These are phyloP conservation scores for Mystacornis crossleyi DNA, from an alignment of 2,113 vertebrate species.

Conservation along the genomic window DNA sequence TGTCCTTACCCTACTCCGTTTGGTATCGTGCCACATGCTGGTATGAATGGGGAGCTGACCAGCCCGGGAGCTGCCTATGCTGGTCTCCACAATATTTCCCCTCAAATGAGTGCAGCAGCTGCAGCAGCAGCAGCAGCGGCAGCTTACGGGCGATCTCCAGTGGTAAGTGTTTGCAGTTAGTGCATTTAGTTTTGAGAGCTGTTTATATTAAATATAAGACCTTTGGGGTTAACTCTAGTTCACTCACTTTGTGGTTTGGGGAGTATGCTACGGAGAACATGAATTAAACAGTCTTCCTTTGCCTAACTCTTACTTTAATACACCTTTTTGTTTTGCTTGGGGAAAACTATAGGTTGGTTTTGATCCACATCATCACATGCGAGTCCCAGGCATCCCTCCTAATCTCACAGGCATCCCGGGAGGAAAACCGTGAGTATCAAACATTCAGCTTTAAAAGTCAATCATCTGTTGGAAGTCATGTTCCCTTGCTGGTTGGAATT, in stretches of 20 bases:
- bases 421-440: conserved; percentile 86
- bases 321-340: conserved; percentile 48
- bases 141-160: conserved; percentile 82
- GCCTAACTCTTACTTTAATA: background rate
- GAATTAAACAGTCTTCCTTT: background rate
- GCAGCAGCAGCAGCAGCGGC: conserved; percentile 76
- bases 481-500: background rate
- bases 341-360: conserved; percentile 82
- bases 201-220: background rate
- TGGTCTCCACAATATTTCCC: conserved; percentile 83
- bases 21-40: conserved; percentile 83
- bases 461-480: conserved; percentile 1
- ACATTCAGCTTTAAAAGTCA: conserved; percentile 15
- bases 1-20: conserved; percentile 85
- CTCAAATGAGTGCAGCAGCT: conserved; percentile 83
- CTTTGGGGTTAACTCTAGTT: background rate
- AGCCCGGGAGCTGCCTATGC: conserved; percentile 85
- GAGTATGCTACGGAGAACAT: background rate
- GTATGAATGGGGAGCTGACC: conserved; percentile 84
- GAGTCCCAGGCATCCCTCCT: conserved; percentile 85
- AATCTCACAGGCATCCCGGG: conserved; percentile 86
- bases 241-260: background rate
- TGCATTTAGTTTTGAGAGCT: background rate
- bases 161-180: conserved; percentile 64
- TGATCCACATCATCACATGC: conserved; percentile 89